These are phyloP conservation scores for Paramormyrops hopkinsi DNA, from an alignment of 2,797 vertebrate genomes.

Conservation along the genomic window DNA sequence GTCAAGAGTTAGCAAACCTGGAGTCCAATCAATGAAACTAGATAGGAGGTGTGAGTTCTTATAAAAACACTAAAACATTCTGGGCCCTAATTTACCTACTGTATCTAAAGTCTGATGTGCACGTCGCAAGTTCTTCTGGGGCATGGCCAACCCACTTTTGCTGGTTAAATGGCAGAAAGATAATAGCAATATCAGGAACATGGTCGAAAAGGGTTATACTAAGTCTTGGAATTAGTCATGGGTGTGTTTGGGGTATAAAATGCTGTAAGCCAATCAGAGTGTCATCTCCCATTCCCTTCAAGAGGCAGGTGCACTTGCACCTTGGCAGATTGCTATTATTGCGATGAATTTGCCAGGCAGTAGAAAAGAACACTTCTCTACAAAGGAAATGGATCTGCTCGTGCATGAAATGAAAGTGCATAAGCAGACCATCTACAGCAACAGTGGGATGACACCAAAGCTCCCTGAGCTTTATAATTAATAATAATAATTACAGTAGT, in stretches of 20 bases:
- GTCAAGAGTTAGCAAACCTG: neutral
- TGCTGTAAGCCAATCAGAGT: neutral
- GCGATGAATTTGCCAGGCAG: neutral
- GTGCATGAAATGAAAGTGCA: neutral
- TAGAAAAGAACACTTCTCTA: neutral
- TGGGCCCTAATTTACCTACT: neutral
- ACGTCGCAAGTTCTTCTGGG: neutral
- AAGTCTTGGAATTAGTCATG: neutral
- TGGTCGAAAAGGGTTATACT: neutral
- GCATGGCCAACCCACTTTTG: neutral
- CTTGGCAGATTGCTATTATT: neutral
- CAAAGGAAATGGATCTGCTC: neutral
- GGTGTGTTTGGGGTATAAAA: neutral
- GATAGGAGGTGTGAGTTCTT: neutral
- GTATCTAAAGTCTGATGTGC: neutral
- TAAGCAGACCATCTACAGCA: neutral
- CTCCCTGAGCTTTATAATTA: neutral
- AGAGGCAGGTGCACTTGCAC: neutral
- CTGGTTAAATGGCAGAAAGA: neutral
- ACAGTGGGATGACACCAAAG: neutral
- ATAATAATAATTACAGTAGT: neutral
- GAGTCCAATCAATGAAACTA: neutral
- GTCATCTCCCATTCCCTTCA: neutral
- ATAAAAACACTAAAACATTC: neutral
- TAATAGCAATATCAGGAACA: neutral